Conservation (phyloP, 2,797 vertebrate species). For the Diplodus puntazzo region DNA sequence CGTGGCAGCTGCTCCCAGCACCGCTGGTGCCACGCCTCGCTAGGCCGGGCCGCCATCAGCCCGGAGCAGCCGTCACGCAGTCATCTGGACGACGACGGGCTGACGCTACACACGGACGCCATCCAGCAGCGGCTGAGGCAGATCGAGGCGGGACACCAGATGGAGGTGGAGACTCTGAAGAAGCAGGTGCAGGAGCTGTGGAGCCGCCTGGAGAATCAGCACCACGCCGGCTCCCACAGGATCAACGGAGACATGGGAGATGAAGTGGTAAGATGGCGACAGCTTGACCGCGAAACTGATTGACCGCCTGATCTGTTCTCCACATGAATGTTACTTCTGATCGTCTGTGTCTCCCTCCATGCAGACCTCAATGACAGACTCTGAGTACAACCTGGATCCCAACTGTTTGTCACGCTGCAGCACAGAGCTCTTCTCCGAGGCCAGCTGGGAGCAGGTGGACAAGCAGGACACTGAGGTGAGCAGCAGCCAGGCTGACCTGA, state of each 20-base stretch:
- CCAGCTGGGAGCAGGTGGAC: constrained; percentile 99
- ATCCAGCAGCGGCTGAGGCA: constrained; percentile 96
- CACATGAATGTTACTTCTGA: neutral
- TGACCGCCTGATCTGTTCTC: neutral
- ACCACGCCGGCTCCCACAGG: constrained; percentile 84
- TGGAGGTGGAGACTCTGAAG: constrained; percentile 96
- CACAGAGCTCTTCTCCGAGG: constrained; percentile 98
- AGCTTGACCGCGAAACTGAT: neutral
- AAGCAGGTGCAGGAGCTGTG: constrained; percentile 96
- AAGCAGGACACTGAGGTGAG: constrained; percentile 96
- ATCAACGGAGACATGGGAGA: constrained; percentile 94
- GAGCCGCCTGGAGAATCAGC: constrained; percentile 94
- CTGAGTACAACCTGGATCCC: constrained; percentile 94
- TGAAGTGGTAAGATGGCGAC: constrained; percentile 90
- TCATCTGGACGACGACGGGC: constrained; percentile 94
- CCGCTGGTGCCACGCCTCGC: constrained; percentile 85
- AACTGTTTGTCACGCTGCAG: constrained; percentile 99
- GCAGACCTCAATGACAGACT: constrained; percentile 96
- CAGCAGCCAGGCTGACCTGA: constrained; percentile 3
- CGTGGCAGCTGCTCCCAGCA: constrained; percentile 82
- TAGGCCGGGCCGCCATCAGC: constrained; percentile 82
- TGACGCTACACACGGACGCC: constrained; percentile 91
- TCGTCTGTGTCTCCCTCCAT: constrained; percentile 15
- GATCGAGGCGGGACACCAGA: constrained; percentile 95
- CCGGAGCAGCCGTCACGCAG: constrained; percentile 93